Evolutionary conservation across 1,140 invertebrate genomes (phyloP).

Genomic region (Saccostrea glomerata): DNA sequence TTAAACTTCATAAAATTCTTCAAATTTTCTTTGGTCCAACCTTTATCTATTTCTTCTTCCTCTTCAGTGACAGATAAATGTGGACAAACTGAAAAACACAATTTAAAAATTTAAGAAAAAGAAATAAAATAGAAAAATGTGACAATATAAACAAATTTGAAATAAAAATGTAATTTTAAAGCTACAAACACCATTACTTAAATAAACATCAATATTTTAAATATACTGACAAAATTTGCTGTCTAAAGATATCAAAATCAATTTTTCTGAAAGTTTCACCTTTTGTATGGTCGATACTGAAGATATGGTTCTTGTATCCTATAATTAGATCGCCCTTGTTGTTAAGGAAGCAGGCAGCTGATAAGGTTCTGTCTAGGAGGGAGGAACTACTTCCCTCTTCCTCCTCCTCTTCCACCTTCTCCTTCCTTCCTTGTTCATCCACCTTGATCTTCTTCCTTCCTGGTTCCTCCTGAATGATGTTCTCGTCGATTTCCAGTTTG

Average conservation of each 20-base stretch:
- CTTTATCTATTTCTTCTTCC: slow-evolving; percentile 73
- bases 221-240: no score
- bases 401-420: background rate
- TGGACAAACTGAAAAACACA: slow-evolving; percentile 70
- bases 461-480: slow-evolving; percentile 53
- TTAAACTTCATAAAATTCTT: no score
- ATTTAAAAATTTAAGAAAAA: background rate
- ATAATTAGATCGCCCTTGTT: slow-evolving; percentile 72
- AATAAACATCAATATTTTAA: no score
- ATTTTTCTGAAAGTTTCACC: slow-evolving; percentile 53
- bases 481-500: slow-evolving; percentile 49
- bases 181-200: no score
- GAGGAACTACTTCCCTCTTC: background rate
- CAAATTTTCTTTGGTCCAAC: no score
- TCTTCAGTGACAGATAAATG: slow-evolving; percentile 62
- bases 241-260: no score
- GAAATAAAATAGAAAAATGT: background rate
- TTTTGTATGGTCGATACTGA: slow-evolving; percentile 74
- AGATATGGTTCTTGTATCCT: slow-evolving; percentile 77
- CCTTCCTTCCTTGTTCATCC: slow-evolving; percentile 18
- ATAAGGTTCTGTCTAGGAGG: slow-evolving; percentile 56
- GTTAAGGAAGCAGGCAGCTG: slow-evolving; percentile 74
- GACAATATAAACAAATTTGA: no score
- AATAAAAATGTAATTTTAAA: no score
- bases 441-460: background rate